Conservation (phyloP, 2,888 invertebrate genomes). For the Drosophila histrio region DNA sequence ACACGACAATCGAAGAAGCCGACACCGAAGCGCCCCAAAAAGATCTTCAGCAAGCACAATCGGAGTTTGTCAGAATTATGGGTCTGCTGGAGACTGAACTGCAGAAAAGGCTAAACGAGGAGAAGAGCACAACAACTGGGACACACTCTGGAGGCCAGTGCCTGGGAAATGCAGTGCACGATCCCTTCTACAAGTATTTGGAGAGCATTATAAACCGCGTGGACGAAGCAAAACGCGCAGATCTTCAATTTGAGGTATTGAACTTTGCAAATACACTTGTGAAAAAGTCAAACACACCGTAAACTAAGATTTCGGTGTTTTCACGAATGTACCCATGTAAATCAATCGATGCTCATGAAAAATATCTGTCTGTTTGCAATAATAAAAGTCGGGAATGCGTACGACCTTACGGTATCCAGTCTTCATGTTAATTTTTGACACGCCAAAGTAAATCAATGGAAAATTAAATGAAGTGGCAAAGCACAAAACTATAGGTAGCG, state of each 20-base stretch:
- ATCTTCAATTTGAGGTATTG: constrained; percentile 48
- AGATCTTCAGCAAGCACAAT: constrained; percentile 15
- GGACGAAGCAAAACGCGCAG: constrained; percentile 24
- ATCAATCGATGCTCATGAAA: no score
- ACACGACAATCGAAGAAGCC: neutral
- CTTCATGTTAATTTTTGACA: no score
- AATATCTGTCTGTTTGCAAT: no score
- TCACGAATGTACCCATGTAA: no score
- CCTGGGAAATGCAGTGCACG: neutral
- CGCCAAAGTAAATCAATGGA: no score
- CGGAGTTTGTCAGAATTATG: constrained; percentile 34
- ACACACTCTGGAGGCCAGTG: neutral
- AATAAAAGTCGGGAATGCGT: no score
- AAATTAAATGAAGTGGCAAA: no score
- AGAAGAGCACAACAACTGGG: neutral
- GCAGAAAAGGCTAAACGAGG: constrained; percentile 9
- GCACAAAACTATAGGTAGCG: no score
- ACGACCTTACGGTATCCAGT: no score
- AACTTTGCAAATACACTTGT: constrained; percentile 34
- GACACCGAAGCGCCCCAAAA: neutral
- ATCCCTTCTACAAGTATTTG: constrained; percentile 52
- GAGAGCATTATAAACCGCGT: constrained; percentile 44
- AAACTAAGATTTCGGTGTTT: no score
- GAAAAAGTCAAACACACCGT: constrained; percentile 1
- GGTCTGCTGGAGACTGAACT: constrained; percentile 26